Percentiles rank a stretch among this genome's conserved stretches.
Conservation (phyloP, 2,113 vertebrate genomes). For the Nesogale talazaci region DNA sequence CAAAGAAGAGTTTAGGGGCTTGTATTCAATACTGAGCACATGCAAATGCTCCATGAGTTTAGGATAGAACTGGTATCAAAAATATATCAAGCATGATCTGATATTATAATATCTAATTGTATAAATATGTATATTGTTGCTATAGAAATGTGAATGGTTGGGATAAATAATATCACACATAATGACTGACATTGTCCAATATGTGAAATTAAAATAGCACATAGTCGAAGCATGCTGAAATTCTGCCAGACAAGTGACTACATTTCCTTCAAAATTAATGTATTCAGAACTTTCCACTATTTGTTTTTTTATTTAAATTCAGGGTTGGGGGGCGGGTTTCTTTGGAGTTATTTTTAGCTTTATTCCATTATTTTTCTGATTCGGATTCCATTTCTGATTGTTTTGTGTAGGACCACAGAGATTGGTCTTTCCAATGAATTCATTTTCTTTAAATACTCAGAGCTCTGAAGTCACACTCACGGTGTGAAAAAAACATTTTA, state of each 20-base stretch:
- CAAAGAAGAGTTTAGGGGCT: neutral
- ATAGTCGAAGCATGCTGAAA: neutral
- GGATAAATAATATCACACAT: constrained; percentile 36
- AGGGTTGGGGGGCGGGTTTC: too few relatives aligned
- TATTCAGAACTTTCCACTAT: constrained; percentile 52
- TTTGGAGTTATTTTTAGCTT: constrained; percentile 24
- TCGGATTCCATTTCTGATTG: constrained; percentile 71
- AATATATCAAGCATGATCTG: constrained; percentile 39
- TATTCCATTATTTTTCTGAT: constrained; percentile 58
- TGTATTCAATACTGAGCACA: neutral
- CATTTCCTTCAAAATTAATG: constrained; percentile 28
- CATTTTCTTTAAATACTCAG: constrained; percentile 71
- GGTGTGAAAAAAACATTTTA: constrained; percentile 79
- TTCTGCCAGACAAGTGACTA: constrained; percentile 47
- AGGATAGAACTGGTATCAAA: constrained; percentile 13
- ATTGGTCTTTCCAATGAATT: constrained; percentile 64
- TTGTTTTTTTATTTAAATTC: constrained; percentile 45
- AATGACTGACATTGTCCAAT: constrained; percentile 56
- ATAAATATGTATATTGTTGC: constrained; percentile 46
- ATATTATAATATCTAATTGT: constrained; percentile 33
- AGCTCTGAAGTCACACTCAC: constrained; percentile 76
- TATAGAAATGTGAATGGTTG: neutral
- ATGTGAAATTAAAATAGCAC: constrained; percentile 16
- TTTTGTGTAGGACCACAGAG: constrained; percentile 65
- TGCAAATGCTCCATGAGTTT: neutral